These are phyloP conservation scores for Cacatua alba DNA, from an alignment of 2,113 vertebrate genomes.

Conservation along the genomic window DNA sequence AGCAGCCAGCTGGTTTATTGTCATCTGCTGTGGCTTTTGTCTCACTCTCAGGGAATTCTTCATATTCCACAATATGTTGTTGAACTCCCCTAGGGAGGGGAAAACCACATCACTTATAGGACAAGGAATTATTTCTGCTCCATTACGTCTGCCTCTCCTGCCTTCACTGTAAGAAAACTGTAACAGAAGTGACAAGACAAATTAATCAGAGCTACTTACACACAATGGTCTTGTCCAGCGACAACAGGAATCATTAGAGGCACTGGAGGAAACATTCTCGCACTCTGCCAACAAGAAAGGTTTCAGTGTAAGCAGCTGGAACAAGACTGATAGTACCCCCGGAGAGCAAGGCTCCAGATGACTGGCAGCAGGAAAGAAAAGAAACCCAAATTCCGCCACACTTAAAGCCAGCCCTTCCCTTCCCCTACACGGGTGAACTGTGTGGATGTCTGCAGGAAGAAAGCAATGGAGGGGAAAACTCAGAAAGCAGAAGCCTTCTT, in stretches of 20 bases:
- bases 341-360: background rate
- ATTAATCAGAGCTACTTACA: slow-evolving; percentile 50
- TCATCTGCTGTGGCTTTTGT: background rate
- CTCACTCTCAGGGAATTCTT: background rate
- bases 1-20: background rate
- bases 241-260: background rate
- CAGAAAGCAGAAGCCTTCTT: background rate
- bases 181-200: background rate
- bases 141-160: background rate
- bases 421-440: fast-evolving
- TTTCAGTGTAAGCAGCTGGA: background rate
- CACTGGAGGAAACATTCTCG: background rate
- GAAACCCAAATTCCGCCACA: background rate
- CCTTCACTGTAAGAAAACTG: background rate
- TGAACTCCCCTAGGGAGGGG: slow-evolving; percentile 11
- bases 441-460: background rate
- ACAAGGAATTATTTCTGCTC: background rate
- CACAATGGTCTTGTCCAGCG: background rate
- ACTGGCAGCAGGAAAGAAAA: background rate
- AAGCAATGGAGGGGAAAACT: background rate
- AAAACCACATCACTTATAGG: background rate
- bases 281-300: slow-evolving; percentile 27
- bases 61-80: background rate
- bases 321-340: background rate
- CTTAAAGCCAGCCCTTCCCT: background rate